Evolutionary conservation across 2,113 vertebrate genomes (phyloP).

Genomic region (Rhinopomastus cyanomelas): DNA sequence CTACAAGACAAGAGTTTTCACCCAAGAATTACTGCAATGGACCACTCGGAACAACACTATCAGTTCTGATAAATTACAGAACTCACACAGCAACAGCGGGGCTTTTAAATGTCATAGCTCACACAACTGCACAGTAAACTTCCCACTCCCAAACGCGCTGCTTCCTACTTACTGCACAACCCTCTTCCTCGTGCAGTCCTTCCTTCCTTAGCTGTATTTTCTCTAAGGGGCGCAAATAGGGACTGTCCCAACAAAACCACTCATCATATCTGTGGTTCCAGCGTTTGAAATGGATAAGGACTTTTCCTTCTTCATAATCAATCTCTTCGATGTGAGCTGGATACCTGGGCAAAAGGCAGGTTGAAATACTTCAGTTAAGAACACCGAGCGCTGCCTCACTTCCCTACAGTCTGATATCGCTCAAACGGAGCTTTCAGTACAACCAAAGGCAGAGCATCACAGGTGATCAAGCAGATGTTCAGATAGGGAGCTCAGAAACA

Average conservation of each 20-base stretch:
- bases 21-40: background rate
- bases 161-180: constrained; percentile 80
- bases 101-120: background rate
- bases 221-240: constrained; percentile 90
- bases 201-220: constrained; percentile 91
- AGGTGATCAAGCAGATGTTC: background rate
- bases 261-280: constrained; percentile 97
- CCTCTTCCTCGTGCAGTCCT: constrained; percentile 85
- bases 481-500: background rate
- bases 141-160: background rate
- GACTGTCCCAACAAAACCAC: constrained; percentile 96
- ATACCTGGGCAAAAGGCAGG: constrained; percentile 81
- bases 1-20: constrained; percentile 69
- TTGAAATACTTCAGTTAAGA: background rate
- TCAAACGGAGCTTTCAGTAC: background rate
- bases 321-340: constrained; percentile 93
- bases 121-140: background rate
- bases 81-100: background rate
- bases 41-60: background rate
- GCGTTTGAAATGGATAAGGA: constrained; percentile 93
- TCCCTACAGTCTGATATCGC: background rate
- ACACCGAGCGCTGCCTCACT: background rate
- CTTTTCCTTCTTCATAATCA: constrained; percentile 91
- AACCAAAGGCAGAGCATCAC: background rate
- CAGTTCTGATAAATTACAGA: background rate